phyloP scores from a whole-genome alignment of 1,140 invertebrate genomes.

The Zaprionus camerounensis region DNA sequence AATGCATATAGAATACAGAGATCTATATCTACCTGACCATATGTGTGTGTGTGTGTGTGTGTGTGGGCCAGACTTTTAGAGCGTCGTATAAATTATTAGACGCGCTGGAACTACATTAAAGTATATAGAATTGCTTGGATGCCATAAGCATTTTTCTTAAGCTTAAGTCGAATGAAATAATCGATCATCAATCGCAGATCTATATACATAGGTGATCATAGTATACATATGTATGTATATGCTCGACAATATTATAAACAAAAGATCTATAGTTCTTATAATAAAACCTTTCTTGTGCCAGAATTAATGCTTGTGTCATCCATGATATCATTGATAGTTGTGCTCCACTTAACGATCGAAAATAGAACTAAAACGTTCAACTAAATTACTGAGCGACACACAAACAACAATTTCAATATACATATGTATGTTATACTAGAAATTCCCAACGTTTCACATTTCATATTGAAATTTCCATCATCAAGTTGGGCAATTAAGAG shows the following conservation, averaged over 20 bases:
- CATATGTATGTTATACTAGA: too few species aligned
- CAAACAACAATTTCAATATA: background rate
- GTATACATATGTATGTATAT: too few species aligned
- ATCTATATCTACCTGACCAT: constrained; percentile 12
- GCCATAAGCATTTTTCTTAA: too few species aligned
- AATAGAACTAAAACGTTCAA: constrained; percentile 23
- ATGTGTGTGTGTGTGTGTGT: constrained; percentile 9
- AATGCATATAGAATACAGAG: constrained; percentile 23
- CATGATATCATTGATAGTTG: constrained; percentile 21
- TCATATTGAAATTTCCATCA: constrained; percentile 41
- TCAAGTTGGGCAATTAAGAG: constrained; percentile 35
- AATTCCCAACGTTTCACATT: constrained; percentile 12
- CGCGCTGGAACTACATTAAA: constrained; percentile 11
- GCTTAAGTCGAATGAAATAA: constrained; percentile 13
- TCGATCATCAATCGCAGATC: too few species aligned
- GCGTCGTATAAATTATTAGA: constrained; percentile 22
- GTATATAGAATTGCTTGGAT: constrained; percentile 38
- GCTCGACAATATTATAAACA: background rate
- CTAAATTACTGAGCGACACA: background rate
- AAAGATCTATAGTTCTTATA: background rate
- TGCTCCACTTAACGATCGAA: constrained; percentile 12
- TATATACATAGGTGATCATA: too few species aligned
- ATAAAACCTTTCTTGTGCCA: background rate
- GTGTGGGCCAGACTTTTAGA: constrained; percentile 63
- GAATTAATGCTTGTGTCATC: constrained; percentile 1